These are phyloP conservation scores for Carabus problematicus DNA, from an alignment of 2,888 invertebrate genomes.

Conservation along the genomic window DNA sequence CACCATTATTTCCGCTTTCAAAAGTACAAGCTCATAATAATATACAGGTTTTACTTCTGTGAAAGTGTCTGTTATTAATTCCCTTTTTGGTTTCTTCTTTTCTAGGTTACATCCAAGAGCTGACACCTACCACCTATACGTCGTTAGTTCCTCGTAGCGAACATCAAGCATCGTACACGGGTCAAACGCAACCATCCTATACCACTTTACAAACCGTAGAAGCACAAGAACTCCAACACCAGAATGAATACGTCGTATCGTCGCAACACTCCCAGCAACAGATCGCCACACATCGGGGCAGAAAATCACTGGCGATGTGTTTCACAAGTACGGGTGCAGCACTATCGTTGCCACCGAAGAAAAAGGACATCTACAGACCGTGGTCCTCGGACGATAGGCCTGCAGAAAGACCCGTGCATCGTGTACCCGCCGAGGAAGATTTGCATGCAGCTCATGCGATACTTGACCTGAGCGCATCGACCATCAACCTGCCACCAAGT, in stretches of 20 bases:
- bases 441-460: conserved; percentile 89
- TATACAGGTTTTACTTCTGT: neutral
- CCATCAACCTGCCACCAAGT: conserved; percentile 68
- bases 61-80: neutral
- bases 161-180: conserved; percentile 61
- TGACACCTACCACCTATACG: conserved; percentile 78
- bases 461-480: conserved; percentile 86
- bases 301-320: conserved; percentile 82
- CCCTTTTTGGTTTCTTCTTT: conserved; percentile 50
- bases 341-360: conserved; percentile 84
- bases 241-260: conserved; percentile 59
- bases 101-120: conserved; percentile 80
- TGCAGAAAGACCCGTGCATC: conserved; percentile 51
- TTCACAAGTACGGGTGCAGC: conserved; percentile 87
- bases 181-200: conserved; percentile 61
- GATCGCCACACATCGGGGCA: conserved; percentile 56
- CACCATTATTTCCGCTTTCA: too few species aligned
- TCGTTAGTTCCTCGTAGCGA: conserved; percentile 75
- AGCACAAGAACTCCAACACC: conserved; percentile 53
- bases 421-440: conserved; percentile 79
- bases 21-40: too few species aligned
- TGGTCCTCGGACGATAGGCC: conserved; percentile 80
- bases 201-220: conserved; percentile 64
- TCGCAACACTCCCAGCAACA: conserved; percentile 59
- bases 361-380: conserved; percentile 89